Evolutionary conservation across 2,797 vertebrate species (phyloP).

Genomic region (Poeciliopsis gracilis): DNA sequence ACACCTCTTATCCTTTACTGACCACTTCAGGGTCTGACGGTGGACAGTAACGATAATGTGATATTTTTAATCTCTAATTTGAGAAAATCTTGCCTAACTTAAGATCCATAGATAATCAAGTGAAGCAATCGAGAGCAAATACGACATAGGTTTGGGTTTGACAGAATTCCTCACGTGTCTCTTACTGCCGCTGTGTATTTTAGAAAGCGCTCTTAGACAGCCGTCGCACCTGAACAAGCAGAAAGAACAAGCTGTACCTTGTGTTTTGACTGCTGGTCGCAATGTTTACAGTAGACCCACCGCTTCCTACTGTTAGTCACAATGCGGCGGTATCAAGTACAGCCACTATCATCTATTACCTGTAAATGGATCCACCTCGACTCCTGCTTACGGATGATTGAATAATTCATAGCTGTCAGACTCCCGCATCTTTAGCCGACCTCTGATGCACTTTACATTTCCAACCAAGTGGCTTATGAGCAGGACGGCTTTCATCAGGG

Average conservation of each 20-base stretch:
- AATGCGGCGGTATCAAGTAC: slow-evolving; percentile 59
- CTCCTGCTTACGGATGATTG: slow-evolving; percentile 66
- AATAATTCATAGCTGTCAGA: slow-evolving; percentile 78
- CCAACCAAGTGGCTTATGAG: slow-evolving; percentile 22
- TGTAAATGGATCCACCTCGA: slow-evolving; percentile 75
- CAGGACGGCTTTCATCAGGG: slow-evolving; percentile 33
- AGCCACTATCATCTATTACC: slow-evolving; percentile 56
- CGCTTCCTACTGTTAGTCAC: slow-evolving; percentile 55
- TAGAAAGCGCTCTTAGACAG: slow-evolving; percentile 12
- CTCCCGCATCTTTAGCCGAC: slow-evolving; percentile 61
- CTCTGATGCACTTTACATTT: slow-evolving; percentile 45
- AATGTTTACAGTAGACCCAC: slow-evolving; percentile 56
- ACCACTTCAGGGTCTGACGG: slow-evolving; percentile 60
- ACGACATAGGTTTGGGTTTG: background rate
- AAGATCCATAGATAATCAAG: slow-evolving; percentile 24
- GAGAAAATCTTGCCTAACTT: background rate
- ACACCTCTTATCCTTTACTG: slow-evolving; percentile 64
- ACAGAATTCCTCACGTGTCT: slow-evolving; percentile 12
- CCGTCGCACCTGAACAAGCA: slow-evolving; percentile 15
- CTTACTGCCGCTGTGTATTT: slow-evolving; percentile 35
- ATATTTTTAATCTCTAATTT: background rate
- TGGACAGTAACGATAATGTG: slow-evolving; percentile 55
- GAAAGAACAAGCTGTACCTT: slow-evolving; percentile 32
- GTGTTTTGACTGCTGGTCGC: slow-evolving; percentile 46
- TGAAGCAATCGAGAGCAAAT: background rate